These are phyloP conservation scores for Morelia viridis DNA, from an alignment of 2,797 vertebrate species.

Conservation along the genomic window DNA sequence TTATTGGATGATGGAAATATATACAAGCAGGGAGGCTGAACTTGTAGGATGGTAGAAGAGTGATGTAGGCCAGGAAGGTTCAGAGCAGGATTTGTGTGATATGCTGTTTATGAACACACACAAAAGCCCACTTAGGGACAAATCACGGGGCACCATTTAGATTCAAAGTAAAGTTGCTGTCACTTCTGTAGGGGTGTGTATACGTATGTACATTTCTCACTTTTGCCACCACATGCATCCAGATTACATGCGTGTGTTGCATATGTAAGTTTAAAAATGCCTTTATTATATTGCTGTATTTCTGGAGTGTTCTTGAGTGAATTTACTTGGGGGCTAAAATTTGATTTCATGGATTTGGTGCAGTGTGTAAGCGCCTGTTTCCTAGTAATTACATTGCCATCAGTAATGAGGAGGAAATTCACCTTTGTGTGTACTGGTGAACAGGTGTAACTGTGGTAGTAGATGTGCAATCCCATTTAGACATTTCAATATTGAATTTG, in stretches of 20 bases:
- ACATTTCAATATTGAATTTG: not conserved
- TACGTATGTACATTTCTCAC: not conserved
- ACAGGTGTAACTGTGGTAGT: not conserved
- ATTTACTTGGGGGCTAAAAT: not conserved
- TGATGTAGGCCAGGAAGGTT: not conserved
- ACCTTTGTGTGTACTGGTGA: not conserved
- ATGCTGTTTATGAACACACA: not conserved
- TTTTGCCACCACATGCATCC: not conserved
- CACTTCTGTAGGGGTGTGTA: not conserved
- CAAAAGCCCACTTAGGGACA: not conserved
- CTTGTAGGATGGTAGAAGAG: not conserved
- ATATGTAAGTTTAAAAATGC: not conserved
- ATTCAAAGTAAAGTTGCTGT: not conserved
- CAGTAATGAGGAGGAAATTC: not conserved
- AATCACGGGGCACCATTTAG: not conserved
- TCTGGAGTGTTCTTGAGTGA: not conserved
- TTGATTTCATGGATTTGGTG: slow-evolving; percentile 4
- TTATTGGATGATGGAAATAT: not conserved
- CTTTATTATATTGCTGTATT: not conserved
- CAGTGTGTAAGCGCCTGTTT: not conserved
- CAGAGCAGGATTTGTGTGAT: not conserved
- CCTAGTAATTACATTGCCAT: not conserved
- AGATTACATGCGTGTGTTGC: not conserved
- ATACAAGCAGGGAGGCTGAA: slow-evolving; percentile 2
- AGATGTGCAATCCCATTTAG: not conserved